A percentile compares a stretch with the other conserved stretches of the same genome.
Evolutionary conservation across 2,113 vertebrate genomes (phyloP).

Genomic region (Phalacrocorax carbo): DNA sequence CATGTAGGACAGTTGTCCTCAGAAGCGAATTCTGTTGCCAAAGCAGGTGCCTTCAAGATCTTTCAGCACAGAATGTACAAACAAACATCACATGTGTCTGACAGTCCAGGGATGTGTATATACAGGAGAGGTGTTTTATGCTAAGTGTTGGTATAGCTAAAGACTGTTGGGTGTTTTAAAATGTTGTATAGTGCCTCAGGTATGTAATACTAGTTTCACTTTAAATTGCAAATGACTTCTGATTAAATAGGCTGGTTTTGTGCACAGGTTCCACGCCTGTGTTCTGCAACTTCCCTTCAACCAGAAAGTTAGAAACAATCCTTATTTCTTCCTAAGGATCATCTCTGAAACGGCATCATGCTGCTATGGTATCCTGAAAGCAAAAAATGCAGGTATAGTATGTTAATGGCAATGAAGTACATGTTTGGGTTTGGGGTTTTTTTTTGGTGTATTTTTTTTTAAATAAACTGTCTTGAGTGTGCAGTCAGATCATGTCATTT

Average conservation of each 20-base stretch:
- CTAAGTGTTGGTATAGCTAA: not conserved
- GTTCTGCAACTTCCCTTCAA: constrained; percentile 85
- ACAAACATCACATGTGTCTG: not conserved
- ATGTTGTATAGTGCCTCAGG: not conserved
- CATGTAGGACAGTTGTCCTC: not conserved
- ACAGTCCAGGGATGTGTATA: not conserved
- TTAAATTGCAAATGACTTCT: not conserved
- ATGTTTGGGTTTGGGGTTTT: not conserved
- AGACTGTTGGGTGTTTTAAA: not conserved
- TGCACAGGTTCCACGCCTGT: constrained; percentile 87
- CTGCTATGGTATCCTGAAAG: constrained; percentile 72
- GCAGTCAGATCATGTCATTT: not conserved
- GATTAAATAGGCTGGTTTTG: not conserved
- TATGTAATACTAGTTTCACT: not conserved
- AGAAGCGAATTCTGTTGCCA: not conserved
- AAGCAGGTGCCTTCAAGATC: not conserved
- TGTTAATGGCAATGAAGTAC: not conserved
- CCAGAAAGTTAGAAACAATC: constrained; percentile 82
- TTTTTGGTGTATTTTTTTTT: not conserved
- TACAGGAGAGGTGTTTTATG: not conserved
- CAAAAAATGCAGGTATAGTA: constrained; percentile 81
- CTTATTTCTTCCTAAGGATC: constrained; percentile 80
- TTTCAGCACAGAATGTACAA: not conserved
- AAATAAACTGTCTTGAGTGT: not conserved
- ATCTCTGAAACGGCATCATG: constrained; percentile 78